Evolutionary conservation across 2,888 invertebrate species (phyloP).

Genomic region (Galerucella calmariensis): DNA sequence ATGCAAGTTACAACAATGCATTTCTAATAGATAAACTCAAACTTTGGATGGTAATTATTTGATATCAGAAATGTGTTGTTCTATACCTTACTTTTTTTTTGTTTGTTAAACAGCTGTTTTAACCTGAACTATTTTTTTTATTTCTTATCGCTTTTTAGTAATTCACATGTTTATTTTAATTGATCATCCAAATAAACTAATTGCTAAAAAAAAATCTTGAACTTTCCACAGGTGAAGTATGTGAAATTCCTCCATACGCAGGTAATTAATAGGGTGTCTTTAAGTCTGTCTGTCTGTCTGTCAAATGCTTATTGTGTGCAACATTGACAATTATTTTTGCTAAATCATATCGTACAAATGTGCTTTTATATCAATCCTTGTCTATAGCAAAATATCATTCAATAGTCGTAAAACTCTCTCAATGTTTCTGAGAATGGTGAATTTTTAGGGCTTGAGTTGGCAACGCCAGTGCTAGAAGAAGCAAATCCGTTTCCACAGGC

Average conservation of each 20-base stretch:
- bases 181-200: background rate
- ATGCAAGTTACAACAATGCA: background rate
- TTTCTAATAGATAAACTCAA: background rate
- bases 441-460: slow-evolving; percentile 70
- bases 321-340: background rate
- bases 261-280: slow-evolving; percentile 40
- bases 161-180: background rate
- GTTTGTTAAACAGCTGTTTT: background rate
- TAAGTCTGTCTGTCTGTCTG: slow-evolving; percentile 18
- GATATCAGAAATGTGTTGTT: background rate
- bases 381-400: background rate
- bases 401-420: background rate
- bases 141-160: background rate
- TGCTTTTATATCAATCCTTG: background rate
- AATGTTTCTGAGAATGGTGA: background rate
- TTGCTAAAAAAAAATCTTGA: slow-evolving; percentile 14
- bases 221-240: slow-evolving; percentile 43
- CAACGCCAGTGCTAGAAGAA: slow-evolving; percentile 79
- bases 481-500: slow-evolving; percentile 64
- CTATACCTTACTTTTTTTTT: background rate
- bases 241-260: slow-evolving; percentile 39
- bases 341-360: no score
- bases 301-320: slow-evolving; percentile 15
- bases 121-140: background rate
- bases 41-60: background rate